Evolutionary conservation across 2,113 vertebrate species (phyloP).

Genomic region (Ailurus styani): DNA sequence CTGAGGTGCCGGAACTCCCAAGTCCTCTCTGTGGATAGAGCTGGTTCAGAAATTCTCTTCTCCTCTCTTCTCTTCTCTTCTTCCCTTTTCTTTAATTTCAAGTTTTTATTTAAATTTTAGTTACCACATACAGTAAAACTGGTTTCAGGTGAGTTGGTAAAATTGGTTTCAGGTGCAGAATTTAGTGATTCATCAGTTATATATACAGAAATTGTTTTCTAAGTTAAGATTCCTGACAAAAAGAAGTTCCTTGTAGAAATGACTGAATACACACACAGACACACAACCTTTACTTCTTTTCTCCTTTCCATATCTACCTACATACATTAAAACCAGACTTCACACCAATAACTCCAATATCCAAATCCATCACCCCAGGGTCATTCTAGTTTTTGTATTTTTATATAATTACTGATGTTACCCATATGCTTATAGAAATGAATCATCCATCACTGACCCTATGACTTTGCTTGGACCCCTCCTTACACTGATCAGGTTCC

Average conservation of each 20-base stretch:
- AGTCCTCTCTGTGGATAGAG: background rate
- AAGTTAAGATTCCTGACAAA: background rate
- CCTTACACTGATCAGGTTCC: background rate
- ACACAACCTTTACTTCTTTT: background rate
- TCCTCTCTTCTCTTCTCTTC: too few species aligned
- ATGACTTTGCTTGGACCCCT: background rate
- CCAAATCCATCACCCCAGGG: background rate
- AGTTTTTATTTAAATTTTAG: background rate
- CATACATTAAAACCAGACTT: background rate
- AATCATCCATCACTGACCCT: background rate
- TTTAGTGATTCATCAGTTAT: background rate
- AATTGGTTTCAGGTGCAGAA: background rate
- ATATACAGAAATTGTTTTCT: background rate
- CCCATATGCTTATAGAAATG: background rate
- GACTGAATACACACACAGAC: background rate
- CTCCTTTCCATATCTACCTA: background rate
- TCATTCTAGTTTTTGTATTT: background rate
- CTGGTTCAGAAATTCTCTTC: background rate
- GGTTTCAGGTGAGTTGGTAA: too few species aligned
- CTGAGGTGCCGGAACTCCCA: background rate
- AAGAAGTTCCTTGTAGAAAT: background rate
- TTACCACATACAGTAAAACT: background rate
- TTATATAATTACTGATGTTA: background rate
- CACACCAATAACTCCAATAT: background rate
- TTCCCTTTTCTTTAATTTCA: background rate